Evolutionary conservation across 2,888 invertebrate genomes (phyloP).

Genomic region (Conomelus anceps): DNA sequence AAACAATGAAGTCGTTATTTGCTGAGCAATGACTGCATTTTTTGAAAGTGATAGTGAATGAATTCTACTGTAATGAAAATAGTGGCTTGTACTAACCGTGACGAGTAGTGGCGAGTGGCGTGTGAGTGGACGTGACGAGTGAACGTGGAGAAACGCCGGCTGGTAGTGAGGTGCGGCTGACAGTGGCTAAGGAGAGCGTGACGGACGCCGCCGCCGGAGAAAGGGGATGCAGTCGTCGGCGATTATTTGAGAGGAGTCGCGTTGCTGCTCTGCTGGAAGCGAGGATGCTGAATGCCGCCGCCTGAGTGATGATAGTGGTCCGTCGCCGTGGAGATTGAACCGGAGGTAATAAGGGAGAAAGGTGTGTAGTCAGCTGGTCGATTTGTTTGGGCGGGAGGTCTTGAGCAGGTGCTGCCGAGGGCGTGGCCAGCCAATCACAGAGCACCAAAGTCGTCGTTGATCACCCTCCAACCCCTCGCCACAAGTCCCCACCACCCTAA

Average conservation of each 20-base stretch:
- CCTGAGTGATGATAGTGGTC: conserved; percentile 9
- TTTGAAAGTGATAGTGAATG: too few species aligned
- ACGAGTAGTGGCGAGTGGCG: background rate
- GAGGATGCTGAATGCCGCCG: conserved; percentile 6
- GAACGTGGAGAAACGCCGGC: background rate
- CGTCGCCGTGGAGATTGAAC: background rate
- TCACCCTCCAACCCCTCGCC: background rate
- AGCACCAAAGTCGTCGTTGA: background rate
- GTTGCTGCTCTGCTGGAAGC: background rate
- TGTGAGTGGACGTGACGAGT: background rate
- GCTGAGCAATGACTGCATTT: too few species aligned
- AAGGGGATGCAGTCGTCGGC: background rate
- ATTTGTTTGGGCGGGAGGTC: conserved; percentile 1
- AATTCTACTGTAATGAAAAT: too few species aligned
- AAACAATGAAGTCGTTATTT: too few species aligned
- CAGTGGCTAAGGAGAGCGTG: too few species aligned
- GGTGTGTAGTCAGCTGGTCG: background rate
- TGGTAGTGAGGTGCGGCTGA: too few species aligned
- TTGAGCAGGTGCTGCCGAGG: conserved; percentile 18
- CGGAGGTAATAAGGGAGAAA: background rate
- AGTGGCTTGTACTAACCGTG: too few species aligned
- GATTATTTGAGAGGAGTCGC: background rate
- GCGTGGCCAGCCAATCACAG: conserved; percentile 16
- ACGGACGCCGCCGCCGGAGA: background rate
- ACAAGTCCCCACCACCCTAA: background rate